Base-by-base conservation (phyloP, 2,888 invertebrate genomes). In the Thymelicus acteon region DNA sequence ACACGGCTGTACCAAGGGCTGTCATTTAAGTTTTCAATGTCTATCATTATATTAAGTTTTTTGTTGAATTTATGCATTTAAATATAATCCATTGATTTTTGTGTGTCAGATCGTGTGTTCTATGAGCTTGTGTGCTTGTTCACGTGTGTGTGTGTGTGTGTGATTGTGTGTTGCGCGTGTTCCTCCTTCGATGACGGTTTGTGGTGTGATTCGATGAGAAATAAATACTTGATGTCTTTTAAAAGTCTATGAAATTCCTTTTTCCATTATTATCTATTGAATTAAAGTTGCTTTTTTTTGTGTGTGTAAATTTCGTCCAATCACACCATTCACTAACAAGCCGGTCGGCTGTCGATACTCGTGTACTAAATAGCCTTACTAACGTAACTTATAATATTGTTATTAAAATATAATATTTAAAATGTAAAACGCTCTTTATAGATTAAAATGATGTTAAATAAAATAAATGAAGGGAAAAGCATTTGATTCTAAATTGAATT, bases 401-500 rank as follows among this genome's bases (percentile, higher is more conserved):
- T 87, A 85, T 77, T 73, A 76, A 64, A 80, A 77, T 84, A 82
- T 81, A 85, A 84, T 74, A 75, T 72, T 83, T 79, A 83, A 86
- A 40, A 82, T 86, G 86, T 88, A 87, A 63, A 69, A 64, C 80
- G 80, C 82, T 88, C 85, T 91, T 88, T 82, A 83, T 93, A 93
- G 91, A 86, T 86, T 89, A 86, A 88, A 88, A 65, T 8, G 65
- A 71, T 91, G 90, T 92, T 91, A 83, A 87, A 90, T 69, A 54
- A 54, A 85, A 81, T 60, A 86, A 81, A 82, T 80, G 78, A 85
- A 77, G 72, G 76, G 85, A 82, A 86, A 93, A 93, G 93, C 93
- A 92, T 89, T 91, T 87, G 90, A 93, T 93, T 93, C 93, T 93
- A 93, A 93, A 93, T 90, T 91, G 88, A 87, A 89, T 83, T 86